phyloP scores from a whole-genome alignment of 37 sponge, comb jelly and placozoan genomes.

The Spongia lamella region DNA sequence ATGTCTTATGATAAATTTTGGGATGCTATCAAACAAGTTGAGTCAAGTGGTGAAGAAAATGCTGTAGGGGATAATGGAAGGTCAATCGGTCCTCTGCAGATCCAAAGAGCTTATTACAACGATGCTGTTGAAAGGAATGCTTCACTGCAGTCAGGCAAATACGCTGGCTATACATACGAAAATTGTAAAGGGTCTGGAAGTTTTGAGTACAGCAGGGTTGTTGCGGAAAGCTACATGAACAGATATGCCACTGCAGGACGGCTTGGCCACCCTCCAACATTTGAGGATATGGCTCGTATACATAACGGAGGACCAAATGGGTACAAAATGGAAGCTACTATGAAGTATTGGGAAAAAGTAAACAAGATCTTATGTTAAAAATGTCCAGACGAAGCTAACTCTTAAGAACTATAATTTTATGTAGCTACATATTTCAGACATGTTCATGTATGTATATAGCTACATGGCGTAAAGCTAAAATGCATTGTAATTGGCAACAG shows the following conservation, averaged over 20 bases:
- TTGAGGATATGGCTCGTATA: too few relatives aligned
- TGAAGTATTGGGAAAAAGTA: conserved; percentile 8
- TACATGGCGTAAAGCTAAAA: too few relatives aligned
- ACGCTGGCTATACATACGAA: not conserved
- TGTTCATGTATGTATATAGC: too few relatives aligned
- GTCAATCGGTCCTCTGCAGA: conserved; percentile 45
- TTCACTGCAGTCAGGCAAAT: not conserved
- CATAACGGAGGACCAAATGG: conserved; percentile 31
- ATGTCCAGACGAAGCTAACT: too few relatives aligned
- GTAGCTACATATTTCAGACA: too few relatives aligned
- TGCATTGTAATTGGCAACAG: too few relatives aligned
- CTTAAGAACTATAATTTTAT: too few relatives aligned
- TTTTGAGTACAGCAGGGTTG: too few relatives aligned
- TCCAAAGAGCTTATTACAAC: conserved; percentile 31
- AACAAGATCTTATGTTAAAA: too few relatives aligned
- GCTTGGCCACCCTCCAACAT: conserved; percentile 9
- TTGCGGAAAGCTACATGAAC: conserved; percentile 18
- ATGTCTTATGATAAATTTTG: not conserved
- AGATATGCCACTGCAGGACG: conserved; percentile 30
- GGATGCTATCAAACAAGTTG: not conserved
- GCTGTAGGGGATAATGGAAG: conserved; percentile 21
- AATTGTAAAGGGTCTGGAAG: conserved; percentile 21
- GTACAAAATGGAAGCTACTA: not conserved
- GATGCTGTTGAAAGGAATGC: conserved; percentile 38
- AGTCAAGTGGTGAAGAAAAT: not conserved